These are phyloP conservation scores for Podarcis muralis DNA, from an alignment of 2,113 vertebrate species.

Conservation along the genomic window DNA sequence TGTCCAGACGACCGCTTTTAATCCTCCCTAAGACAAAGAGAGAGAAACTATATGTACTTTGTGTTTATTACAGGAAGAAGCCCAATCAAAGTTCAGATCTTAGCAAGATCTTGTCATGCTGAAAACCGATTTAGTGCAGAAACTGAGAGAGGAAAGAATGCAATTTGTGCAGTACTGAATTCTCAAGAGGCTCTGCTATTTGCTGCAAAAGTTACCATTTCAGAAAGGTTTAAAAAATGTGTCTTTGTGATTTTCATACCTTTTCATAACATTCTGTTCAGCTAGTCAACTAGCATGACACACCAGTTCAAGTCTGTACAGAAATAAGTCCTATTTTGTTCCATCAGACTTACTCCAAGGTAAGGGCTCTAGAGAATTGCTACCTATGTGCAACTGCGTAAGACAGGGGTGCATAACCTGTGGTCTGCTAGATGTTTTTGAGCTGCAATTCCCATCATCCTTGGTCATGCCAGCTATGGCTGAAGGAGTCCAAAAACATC, in stretches of 20 bases:
- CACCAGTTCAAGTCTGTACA: no score
- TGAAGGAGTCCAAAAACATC: not conserved
- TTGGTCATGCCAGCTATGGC: not conserved
- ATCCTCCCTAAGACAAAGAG: conserved; percentile 76
- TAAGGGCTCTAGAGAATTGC: no score
- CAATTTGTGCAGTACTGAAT: not conserved
- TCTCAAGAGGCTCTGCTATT: not conserved
- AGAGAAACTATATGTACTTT: not conserved
- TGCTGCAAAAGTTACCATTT: not conserved
- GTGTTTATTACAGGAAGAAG: not conserved
- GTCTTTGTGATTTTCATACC: not conserved
- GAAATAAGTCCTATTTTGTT: no score
- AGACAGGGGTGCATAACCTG: not conserved
- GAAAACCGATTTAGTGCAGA: not conserved
- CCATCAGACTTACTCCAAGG: no score
- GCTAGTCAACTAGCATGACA: no score
- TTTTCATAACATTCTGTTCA: no score
- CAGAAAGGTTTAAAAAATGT: no score
- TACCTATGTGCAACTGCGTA: no score
- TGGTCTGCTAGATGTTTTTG: not conserved
- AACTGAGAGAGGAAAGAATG: not conserved
- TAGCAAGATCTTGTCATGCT: not conserved
- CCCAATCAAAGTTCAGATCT: no score
- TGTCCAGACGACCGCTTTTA: conserved; percentile 89
- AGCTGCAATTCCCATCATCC: not conserved